phyloP scores from a whole-genome alignment of 2,888 invertebrate genomes.

The Linnaemya vulpina region DNA sequence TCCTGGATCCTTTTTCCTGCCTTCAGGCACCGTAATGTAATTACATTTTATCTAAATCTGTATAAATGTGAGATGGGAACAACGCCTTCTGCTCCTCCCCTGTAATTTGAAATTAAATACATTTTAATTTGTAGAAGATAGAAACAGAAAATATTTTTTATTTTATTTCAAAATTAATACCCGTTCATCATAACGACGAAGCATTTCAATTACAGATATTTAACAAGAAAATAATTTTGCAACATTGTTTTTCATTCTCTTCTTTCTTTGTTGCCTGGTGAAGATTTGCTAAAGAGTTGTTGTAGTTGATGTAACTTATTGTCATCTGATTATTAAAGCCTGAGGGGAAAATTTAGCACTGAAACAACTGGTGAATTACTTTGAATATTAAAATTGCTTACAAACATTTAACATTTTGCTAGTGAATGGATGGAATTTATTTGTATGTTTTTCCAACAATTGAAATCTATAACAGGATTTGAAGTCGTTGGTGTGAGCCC shows the following conservation, averaged over 20 bases:
- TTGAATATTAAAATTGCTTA: slow-evolving; percentile 63
- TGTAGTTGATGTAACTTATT: slow-evolving; percentile 35
- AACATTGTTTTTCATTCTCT: not conserved
- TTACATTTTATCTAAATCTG: not conserved
- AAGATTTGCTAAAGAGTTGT: slow-evolving; percentile 9
- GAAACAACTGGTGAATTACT: slow-evolving; percentile 64
- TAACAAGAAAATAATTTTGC: slow-evolving; percentile 12
- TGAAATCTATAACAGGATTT: slow-evolving; percentile 52
- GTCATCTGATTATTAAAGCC: slow-evolving; percentile 61
- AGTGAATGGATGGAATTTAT: not conserved
- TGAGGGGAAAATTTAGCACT: slow-evolving; percentile 62
- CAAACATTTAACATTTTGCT: slow-evolving; percentile 30
- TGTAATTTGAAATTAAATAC: slow-evolving; percentile 21
- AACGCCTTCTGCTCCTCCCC: slow-evolving; percentile 1
- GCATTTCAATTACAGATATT: slow-evolving; percentile 9
- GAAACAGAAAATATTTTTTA: not conserved
- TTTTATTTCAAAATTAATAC: not conserved
- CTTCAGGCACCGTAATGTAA: slow-evolving; percentile 11
- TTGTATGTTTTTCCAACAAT: slow-evolving; percentile 15
- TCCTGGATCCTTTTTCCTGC: not conserved
- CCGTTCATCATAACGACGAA: not conserved
- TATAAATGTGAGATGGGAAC: not conserved
- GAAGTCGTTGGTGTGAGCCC: not conserved
- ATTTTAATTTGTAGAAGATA: slow-evolving; percentile 7
- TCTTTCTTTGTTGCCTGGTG: not conserved